Conservation (phyloP, 2,888 invertebrate species). For the Tetragnatha montana region DNA sequence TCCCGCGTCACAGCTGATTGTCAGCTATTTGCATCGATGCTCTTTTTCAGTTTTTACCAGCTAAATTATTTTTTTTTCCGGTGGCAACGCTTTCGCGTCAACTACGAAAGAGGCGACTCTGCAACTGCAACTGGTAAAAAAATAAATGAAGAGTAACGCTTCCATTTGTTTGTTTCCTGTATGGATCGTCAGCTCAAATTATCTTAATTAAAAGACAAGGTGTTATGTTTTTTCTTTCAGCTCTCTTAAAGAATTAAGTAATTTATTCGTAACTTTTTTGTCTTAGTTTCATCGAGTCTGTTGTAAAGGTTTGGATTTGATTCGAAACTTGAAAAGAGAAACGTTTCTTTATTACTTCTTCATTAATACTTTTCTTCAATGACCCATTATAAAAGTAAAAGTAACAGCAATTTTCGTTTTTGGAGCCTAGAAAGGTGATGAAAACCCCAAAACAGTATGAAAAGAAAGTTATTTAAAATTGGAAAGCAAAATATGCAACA, state of each 20-base stretch:
- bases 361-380: neutral
- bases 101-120: neutral
- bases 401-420: too few relatives aligned
- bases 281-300: neutral
- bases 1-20: neutral
- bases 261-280: slow-evolving; percentile 25
- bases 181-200: slow-evolving; percentile 26
- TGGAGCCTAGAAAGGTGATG: too few relatives aligned
- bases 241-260: slow-evolving; percentile 3
- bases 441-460: too few relatives aligned
- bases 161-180: neutral
- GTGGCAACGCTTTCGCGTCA: neutral
- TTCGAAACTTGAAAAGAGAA: neutral
- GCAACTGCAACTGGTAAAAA: neutral
- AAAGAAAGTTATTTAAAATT: too few relatives aligned
- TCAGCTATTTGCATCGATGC: neutral
- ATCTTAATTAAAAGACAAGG: slow-evolving; percentile 36
- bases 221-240: slow-evolving; percentile 4
- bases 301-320: neutral
- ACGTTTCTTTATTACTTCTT: too few relatives aligned
- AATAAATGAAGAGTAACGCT: neutral
- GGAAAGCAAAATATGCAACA: too few relatives aligned
- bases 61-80: neutral
- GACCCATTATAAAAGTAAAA: too few relatives aligned
- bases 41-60: neutral